Evolutionary conservation across 2,888 invertebrate genomes (phyloP).

Genomic region (Tinea pellionella): DNA sequence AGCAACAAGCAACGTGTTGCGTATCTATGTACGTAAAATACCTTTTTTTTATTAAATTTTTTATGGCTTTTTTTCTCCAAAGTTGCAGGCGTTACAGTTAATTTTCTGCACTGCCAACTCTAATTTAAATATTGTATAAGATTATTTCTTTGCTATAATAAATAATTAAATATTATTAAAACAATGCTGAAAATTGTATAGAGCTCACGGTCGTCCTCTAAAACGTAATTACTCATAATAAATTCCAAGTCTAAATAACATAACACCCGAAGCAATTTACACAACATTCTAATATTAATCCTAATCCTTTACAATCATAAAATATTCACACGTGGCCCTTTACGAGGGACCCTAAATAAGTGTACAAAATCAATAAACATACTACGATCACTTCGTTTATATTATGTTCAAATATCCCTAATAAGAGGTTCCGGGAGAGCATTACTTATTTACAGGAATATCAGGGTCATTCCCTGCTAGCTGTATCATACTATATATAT

Average conservation of each 20-base stretch:
- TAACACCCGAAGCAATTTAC: background rate
- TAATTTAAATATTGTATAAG: no score
- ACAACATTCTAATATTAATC: background rate
- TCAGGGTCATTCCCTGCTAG: background rate
- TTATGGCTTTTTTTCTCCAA: no score
- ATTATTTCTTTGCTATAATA: no score
- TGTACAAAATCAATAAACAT: constrained; percentile 9
- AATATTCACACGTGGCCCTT: background rate
- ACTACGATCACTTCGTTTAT: background rate
- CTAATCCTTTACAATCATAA: background rate
- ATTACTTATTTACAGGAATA: background rate
- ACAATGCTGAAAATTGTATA: no score
- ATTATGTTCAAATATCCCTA: background rate
- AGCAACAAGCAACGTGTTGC: no score
- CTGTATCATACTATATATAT: no score
- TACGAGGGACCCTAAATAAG: background rate
- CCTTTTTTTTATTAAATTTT: no score
- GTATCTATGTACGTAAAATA: no score
- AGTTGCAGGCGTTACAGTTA: no score
- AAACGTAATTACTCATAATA: background rate
- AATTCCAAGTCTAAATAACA: background rate
- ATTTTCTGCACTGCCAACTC: no score
- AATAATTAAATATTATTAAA: no score
- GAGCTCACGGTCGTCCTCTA: no score
- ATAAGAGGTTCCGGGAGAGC: background rate